Evolutionary conservation across 1,140 invertebrate genomes (phyloP), one percentile per base, ranked within the genome.

Genomic region (Drosophila ficusphila): DNA sequence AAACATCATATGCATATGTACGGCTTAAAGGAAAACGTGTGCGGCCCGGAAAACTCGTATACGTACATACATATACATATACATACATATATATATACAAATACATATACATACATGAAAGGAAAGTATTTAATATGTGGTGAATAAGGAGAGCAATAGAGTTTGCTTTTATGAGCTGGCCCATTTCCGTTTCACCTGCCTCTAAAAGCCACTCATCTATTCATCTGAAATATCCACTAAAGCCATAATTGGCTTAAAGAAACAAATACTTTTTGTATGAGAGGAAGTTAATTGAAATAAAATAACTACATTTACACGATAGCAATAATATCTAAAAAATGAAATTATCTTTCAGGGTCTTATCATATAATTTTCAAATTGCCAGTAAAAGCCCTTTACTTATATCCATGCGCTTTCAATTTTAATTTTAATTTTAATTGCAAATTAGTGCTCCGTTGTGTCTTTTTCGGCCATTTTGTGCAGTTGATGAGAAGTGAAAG

Each of bases 111-210:
- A 49, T 34, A 49, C 16, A 49, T 56, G 29, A 27, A 18, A 11
- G 47, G 16, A 58, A 58, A 58, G 48, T 54, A 25, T 54, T 58
- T 54, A 58, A 58, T 54, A 57, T 11, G 9, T 8, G 48, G 11
- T 4, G 18, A 11, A 19, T 6, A 14, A 2, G 16, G 8, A 27
- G 25, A 12, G 23, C 42, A 46, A 46, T 46, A 3, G 29, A 31
- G 29, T 2, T n/a, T 0, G 29, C 3, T n/a, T n/a, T 31, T 4
- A 4, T 3, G 29, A 4, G 11, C 29, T 31, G n/a, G 23, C 42
- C 12, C 9, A 46, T 46, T 27, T 46, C 42, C 42, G 42, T 14
- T 44, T 27, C 16, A 2, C 25, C 23, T 41, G 18, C 18, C 16
- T 5, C 11, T n/a, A 11, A 39, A 19, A 5, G 18, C 11, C 38